Percentiles rank a stretch among this genome's conserved stretches.
These are phyloP conservation scores for Smittia sp. DNA, from an alignment of 2,888 invertebrate genomes.

Conservation along the genomic window DNA sequence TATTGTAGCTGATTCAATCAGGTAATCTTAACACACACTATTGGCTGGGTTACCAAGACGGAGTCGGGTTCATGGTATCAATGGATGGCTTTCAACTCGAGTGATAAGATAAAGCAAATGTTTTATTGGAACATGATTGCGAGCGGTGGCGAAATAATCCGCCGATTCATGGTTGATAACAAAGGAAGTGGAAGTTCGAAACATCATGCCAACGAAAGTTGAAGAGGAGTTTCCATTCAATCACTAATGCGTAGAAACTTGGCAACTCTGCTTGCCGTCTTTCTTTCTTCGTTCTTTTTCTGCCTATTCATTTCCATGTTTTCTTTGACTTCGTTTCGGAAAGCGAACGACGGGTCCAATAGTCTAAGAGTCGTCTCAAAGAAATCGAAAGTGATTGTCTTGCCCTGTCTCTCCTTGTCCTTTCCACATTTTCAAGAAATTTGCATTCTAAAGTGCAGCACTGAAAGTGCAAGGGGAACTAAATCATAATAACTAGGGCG, in stretches of 20 bases:
- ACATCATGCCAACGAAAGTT: background rate
- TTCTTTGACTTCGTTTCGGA: background rate
- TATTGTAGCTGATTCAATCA: background rate
- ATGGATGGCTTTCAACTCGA: background rate
- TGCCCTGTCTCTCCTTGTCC: background rate
- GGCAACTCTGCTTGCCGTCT: slow-evolving; percentile 19
- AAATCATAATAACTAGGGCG: background rate
- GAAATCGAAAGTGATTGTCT: slow-evolving; percentile 34
- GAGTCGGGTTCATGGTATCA: no score
- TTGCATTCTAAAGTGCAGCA: slow-evolving; percentile 2
- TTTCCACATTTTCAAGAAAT: background rate
- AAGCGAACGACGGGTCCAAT: slow-evolving; percentile 11
- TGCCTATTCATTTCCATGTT: slow-evolving; percentile 13
- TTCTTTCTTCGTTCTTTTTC: slow-evolving; percentile 3
- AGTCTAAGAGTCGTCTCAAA: slow-evolving; percentile 24
- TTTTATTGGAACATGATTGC: no score
- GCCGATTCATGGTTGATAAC: no score
- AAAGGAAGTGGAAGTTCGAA: no score
- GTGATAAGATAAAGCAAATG: background rate
- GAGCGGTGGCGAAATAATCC: no score
- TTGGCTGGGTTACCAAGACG: no score
- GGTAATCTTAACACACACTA: background rate
- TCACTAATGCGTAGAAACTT: background rate
- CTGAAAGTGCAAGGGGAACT: background rate
- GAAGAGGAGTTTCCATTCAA: background rate